A percentile compares a stretch with the other conserved stretches of the same genome.
phyloP scores from a whole-genome alignment of 2,113 vertebrate genomes.

The Ceyx cyanopectus region DNA sequence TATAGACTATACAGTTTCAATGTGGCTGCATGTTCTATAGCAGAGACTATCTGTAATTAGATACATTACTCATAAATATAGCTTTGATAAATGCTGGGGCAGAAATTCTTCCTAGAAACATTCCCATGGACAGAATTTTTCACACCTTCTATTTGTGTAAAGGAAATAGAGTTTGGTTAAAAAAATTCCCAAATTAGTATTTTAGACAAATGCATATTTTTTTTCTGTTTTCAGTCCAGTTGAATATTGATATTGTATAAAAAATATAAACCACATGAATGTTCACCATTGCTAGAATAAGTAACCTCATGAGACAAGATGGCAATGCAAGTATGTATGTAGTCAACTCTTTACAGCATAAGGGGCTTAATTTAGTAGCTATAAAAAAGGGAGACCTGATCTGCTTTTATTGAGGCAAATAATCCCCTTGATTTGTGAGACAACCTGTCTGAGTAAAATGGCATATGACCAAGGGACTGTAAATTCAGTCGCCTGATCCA shows the following conservation, averaged over 20 bases:
- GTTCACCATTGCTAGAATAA: not conserved
- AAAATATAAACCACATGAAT: not conserved
- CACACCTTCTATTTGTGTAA: not conserved
- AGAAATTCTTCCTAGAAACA: slow-evolving; percentile 33
- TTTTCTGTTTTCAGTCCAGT: not conserved
- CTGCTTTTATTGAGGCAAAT: not conserved
- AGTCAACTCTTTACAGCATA: not conserved
- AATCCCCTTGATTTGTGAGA: slow-evolving; percentile 18
- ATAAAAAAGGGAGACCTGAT: not conserved
- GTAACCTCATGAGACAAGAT: not conserved
- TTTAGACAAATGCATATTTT: not conserved
- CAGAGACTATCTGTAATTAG: not conserved
- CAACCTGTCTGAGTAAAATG: not conserved
- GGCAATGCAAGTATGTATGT: not conserved
- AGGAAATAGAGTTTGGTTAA: not conserved
- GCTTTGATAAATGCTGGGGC: not conserved
- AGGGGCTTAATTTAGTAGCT: not conserved
- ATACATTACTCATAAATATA: not conserved
- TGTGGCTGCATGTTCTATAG: not conserved
- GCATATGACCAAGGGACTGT: not conserved
- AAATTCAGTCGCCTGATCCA: not conserved
- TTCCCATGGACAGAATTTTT: slow-evolving; percentile 25
- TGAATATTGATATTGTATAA: not conserved
- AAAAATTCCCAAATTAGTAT: not conserved
- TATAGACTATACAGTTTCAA: not conserved